Evolutionary conservation across 2,888 invertebrate genomes (phyloP).

Genomic region (Tinea trinotella): DNA sequence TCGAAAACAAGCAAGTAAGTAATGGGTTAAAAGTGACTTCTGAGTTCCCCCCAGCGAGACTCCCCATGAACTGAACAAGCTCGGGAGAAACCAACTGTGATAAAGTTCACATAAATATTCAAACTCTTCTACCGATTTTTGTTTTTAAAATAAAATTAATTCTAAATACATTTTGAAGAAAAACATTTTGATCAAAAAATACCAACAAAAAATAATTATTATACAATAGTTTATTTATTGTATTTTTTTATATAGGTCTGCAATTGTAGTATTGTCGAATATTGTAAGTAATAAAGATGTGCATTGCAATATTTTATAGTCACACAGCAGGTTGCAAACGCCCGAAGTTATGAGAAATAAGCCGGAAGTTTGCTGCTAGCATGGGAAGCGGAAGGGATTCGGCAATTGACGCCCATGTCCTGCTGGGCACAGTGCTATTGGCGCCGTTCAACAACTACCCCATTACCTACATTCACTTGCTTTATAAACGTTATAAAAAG

Average conservation of each 20-base stretch:
- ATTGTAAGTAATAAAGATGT: neutral
- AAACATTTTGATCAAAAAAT: no score
- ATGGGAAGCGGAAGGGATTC: slow-evolving; percentile 62
- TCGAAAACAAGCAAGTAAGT: slow-evolving; percentile 64
- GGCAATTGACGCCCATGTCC: slow-evolving; percentile 57
- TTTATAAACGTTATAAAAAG: no score
- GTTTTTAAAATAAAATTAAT: no score
- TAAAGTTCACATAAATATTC: no score
- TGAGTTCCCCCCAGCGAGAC: neutral
- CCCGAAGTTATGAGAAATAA: slow-evolving; percentile 16
- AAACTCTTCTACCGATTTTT: no score
- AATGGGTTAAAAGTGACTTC: slow-evolving; percentile 35
- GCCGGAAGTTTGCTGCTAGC: slow-evolving; percentile 30
- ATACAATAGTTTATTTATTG: no score
- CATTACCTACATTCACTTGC: neutral
- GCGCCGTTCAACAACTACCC: slow-evolving; percentile 1
- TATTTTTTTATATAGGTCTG: no score
- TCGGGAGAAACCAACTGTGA: neutral
- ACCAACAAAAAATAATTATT: no score
- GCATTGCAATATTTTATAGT: neutral
- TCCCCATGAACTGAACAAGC: neutral
- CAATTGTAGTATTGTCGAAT: neutral
- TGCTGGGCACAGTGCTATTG: slow-evolving; percentile 34
- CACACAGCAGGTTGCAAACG: slow-evolving; percentile 6
- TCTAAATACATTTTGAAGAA: no score